Conservation (phyloP, 1,140 invertebrate species). For the Phortica variegata region DNA sequence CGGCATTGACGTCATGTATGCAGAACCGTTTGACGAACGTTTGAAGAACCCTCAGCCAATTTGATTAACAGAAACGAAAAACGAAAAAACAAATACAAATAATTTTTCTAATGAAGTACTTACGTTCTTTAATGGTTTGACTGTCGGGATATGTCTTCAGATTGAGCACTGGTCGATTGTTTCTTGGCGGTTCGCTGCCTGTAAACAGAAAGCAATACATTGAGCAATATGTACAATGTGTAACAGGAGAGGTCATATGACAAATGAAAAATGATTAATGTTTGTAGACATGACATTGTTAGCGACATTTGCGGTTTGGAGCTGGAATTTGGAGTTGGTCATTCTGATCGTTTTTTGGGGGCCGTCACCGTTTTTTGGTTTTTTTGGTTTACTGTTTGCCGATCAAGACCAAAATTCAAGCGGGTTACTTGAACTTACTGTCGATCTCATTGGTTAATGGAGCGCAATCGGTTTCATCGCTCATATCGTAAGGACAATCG, state of each 20-base stretch:
- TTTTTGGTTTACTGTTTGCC: too few relatives aligned
- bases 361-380: too few relatives aligned
- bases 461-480: conserved; percentile 68
- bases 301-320: conserved; percentile 12
- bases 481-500: conserved; percentile 68
- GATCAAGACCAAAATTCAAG: too few relatives aligned
- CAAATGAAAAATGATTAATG: neutral
- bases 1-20: conserved; percentile 16
- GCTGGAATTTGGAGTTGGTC: too few relatives aligned
- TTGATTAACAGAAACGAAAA: conserved; percentile 5
- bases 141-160: conserved; percentile 74
- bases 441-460: conserved; percentile 46
- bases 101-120: conserved; percentile 55
- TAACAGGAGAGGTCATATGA: neutral
- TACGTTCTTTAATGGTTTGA: conserved; percentile 80
- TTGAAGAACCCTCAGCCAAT: too few relatives aligned
- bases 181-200: neutral
- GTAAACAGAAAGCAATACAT: neutral
- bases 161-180: conserved; percentile 58
- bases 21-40: too few relatives aligned
- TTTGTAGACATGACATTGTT: neutral
- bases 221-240: too few relatives aligned
- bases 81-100: conserved; percentile 18
- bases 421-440: conserved; percentile 37
- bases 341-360: too few relatives aligned